phyloP scores from a whole-genome alignment of 2,888 invertebrate genomes.

The Clusia tigrina region DNA sequence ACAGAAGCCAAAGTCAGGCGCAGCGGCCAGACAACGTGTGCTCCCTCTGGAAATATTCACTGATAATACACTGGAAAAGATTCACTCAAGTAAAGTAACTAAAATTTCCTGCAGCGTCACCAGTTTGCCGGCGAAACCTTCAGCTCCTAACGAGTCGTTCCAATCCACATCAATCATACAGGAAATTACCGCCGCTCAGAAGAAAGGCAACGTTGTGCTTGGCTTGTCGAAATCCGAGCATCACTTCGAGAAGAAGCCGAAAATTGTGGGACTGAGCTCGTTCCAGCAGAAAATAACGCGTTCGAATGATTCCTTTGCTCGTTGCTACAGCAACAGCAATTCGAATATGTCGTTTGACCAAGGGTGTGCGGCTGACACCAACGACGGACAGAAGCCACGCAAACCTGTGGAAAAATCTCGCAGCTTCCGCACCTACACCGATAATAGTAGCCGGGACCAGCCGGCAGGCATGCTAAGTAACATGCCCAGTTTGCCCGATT shows the following conservation, averaged over 20 bases:
- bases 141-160: constrained; percentile 50
- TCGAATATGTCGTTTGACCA: constrained; percentile 40
- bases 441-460: constrained; percentile 45
- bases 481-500: constrained; percentile 62
- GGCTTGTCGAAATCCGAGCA: constrained; percentile 32
- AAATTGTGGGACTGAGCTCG: constrained; percentile 67
- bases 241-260: constrained; percentile 63
- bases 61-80: constrained; percentile 34
- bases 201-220: background rate
- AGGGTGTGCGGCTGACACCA: constrained; percentile 55
- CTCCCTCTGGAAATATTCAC: constrained; percentile 67
- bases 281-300: constrained; percentile 68
- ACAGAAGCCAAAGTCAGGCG: constrained; percentile 64
- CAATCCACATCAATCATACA: constrained; percentile 58
- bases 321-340: constrained; percentile 46
- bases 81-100: constrained; percentile 20
- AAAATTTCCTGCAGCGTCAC: constrained; percentile 11
- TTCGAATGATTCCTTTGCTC: constrained; percentile 59
- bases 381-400: constrained; percentile 62
- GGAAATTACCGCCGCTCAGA: constrained; percentile 40
- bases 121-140: constrained; percentile 9
- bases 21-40: constrained; percentile 68
- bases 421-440: constrained; percentile 73
- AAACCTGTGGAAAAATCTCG: constrained; percentile 76
- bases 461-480: constrained; percentile 40